These are phyloP conservation scores for Heteropelma amictum DNA, from an alignment of 2,888 invertebrate genomes.

Conservation along the genomic window DNA sequence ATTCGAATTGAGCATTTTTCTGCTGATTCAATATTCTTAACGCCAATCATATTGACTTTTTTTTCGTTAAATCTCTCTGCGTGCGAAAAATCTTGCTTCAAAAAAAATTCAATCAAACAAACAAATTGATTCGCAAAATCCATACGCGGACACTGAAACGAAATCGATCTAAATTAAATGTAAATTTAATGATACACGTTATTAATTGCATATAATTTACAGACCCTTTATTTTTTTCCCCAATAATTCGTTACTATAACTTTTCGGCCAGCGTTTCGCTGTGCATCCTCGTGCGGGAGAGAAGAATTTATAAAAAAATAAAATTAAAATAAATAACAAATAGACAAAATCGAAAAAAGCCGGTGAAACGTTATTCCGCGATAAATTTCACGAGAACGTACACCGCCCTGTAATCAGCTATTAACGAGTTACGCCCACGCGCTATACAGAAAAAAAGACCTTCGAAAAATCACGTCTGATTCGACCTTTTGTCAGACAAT, in stretches of 20 bases:
- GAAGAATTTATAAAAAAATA: slow-evolving; percentile 24
- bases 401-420: slow-evolving; percentile 69
- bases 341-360: neutral
- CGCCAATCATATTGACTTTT: too few species aligned
- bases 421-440: slow-evolving; percentile 59
- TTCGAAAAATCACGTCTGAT: slow-evolving; percentile 22
- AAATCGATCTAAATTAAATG: neutral
- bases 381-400: slow-evolving; percentile 63
- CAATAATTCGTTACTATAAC: slow-evolving; percentile 10
- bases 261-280: neutral
- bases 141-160: too few species aligned
- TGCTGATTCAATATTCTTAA: too few species aligned
- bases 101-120: neutral
- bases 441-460: slow-evolving; percentile 11
- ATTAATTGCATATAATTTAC: neutral
- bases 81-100: too few species aligned
- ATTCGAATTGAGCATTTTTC: too few species aligned
- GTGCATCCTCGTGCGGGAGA: neutral
- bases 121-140: neutral
- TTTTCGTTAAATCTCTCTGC: too few species aligned
- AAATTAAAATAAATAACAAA: neutral
- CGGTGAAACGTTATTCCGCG: slow-evolving; percentile 61
- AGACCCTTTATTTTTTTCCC: neutral
- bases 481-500: slow-evolving; percentile 18
- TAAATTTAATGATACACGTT: neutral